Conservation (phyloP, 2,113 vertebrate species). For the Eudyptes chrysolophus region DNA sequence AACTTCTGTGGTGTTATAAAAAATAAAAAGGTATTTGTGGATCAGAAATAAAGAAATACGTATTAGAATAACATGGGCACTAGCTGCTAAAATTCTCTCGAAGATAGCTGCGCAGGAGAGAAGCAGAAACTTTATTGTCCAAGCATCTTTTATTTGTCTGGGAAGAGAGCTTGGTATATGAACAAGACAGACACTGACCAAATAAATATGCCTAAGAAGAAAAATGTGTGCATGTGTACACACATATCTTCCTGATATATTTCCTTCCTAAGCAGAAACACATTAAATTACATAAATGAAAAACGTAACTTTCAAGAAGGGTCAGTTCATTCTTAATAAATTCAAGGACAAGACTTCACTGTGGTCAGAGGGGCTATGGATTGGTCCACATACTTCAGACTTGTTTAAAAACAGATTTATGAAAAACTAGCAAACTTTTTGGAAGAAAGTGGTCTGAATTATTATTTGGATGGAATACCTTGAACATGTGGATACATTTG, state of each 20-base stretch:
- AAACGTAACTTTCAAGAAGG: background rate
- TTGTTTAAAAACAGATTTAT: background rate
- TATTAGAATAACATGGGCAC: background rate
- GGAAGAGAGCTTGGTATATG: background rate
- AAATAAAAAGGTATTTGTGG: background rate
- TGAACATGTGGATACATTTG: background rate
- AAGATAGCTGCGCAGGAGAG: fast-evolving
- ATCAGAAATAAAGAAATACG: background rate
- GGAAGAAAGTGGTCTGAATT: background rate
- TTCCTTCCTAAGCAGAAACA: background rate
- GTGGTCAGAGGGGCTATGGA: background rate
- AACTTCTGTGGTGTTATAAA: background rate
- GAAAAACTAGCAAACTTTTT: background rate
- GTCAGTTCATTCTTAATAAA: background rate
- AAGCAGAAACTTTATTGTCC: background rate
- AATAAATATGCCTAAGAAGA: background rate
- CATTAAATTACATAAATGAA: background rate
- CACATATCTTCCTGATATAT: fast-evolving
- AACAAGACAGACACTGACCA: background rate
- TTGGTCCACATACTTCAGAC: background rate
- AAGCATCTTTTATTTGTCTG: background rate
- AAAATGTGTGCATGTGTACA: background rate
- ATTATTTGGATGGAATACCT: background rate
- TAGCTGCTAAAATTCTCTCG: background rate
- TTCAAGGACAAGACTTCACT: background rate